Evolutionary conservation across 2,797 vertebrate genomes (phyloP).

Genomic region (Sitta carolinensis): DNA sequence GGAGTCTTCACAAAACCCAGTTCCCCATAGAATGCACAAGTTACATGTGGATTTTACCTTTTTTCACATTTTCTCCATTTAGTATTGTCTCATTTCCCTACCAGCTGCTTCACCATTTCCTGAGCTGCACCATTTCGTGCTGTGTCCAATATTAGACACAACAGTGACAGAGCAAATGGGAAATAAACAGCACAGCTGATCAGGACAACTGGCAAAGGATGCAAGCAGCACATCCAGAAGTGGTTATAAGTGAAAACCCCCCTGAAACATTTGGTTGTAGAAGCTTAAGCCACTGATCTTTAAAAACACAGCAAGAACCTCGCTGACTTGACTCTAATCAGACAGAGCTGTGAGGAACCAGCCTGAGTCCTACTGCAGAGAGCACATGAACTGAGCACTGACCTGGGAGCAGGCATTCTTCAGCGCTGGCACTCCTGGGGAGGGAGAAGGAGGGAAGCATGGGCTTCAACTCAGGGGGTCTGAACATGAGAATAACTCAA

Average conservation of each 20-base stretch:
- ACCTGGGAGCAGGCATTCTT: not conserved
- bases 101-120: constrained; percentile 40
- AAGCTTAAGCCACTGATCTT: not conserved
- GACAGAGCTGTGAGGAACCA: not conserved
- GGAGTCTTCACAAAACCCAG: not conserved
- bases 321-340: not conserved
- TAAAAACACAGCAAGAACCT: not conserved
- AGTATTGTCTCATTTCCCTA: constrained; percentile 32
- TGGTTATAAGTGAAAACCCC: not conserved
- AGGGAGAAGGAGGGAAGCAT: not conserved
- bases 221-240: not conserved
- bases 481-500: not conserved
- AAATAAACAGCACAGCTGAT: constrained; percentile 30
- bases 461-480: not conserved
- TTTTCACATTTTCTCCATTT: not conserved
- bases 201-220: constrained; percentile 1
- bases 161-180: constrained; percentile 2
- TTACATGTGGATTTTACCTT: not conserved
- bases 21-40: not conserved
- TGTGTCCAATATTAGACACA: not conserved
- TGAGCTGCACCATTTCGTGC: constrained; percentile 8
- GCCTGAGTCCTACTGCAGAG: not conserved
- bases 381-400: not conserved
- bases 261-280: not conserved
- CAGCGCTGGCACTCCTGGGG: not conserved